Base-by-base conservation (phyloP, 2,888 invertebrate species). In the Lottia scabra region DNA sequence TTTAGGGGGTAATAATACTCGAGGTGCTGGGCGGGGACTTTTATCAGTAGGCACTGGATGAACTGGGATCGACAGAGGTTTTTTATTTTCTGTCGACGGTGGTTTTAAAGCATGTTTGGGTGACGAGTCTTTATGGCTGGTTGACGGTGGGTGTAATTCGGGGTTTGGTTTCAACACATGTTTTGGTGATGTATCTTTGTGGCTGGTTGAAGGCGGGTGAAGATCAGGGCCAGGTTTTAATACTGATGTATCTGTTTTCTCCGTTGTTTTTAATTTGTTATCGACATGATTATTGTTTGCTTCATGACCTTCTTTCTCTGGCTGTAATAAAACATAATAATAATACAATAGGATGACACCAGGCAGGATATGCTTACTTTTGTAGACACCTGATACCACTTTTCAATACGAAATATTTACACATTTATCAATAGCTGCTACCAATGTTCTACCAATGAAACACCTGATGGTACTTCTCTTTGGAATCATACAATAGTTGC, bases 261-360 rank as follows among this genome's bases (percentile, higher is more conserved):
- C 23, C 13, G 16, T 67, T 6, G 45, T 26, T 16, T 62, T 46
- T n/a, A 27, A 45, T 16, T 64, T 27, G 16, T 67, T 71, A 63
- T 63, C 67, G 1, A 43, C 45, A 19, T 65, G 43, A 26, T 73
- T 75, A 44, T 71, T 73, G 68, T 73, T 75, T 43, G 65, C 63
- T 67, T 75, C 75, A 23, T 62, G 30, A 26, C 56, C 62, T 26
- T 66, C 70, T 66, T 62, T 66, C 62, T 65, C 70, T 27, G 66
- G 30, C 70, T 70, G 63, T 44, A 38, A 56, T n/a, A 62, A 19
- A 30, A n/a, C 19, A 68, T 15, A 68, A n/a, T n/a, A n/a, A n/a
- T n/a, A n/a, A n/a, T n/a, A n/a, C n/a, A n/a, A n/a, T n/a, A n/a
- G n/a, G n/a, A n/a, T n/a, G n/a, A n/a, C n/a, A n/a, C n/a, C n/a